Evolutionary conservation across 1,140 invertebrate species (phyloP).

Genomic region (Lepidurus arcticus): DNA sequence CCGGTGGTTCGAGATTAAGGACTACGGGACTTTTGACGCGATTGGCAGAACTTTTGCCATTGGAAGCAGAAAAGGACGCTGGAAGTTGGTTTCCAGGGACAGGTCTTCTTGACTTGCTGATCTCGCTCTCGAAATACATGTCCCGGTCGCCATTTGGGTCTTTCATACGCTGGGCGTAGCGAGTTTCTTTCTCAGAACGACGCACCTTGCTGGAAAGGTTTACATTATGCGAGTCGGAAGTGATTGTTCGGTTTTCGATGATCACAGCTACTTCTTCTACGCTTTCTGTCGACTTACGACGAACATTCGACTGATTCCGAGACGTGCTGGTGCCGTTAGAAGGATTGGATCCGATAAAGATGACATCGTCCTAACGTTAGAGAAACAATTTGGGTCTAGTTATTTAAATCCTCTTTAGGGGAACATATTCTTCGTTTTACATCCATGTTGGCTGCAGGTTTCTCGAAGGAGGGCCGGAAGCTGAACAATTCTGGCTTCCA

Average conservation of each 20-base stretch:
- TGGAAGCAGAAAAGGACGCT: background rate
- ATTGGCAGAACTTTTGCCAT: background rate
- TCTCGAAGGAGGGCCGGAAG: background rate
- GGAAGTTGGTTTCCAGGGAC: background rate
- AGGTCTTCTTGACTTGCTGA: background rate
- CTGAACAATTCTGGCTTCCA: background rate
- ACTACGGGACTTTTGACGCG: background rate
- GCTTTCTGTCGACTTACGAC: background rate
- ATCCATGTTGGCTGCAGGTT: background rate
- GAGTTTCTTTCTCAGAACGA: background rate
- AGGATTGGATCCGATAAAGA: background rate
- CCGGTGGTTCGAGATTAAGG: background rate
- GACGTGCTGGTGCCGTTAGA: background rate
- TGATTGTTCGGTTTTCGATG: background rate
- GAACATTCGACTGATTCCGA: background rate
- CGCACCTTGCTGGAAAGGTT: background rate
- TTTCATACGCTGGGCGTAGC: slow-evolving; percentile 2
- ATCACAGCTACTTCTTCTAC: background rate
- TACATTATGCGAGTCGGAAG: background rate
- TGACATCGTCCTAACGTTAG: background rate
- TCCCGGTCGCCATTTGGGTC: background rate
- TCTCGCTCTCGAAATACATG: background rate
- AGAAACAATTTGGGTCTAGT: background rate
- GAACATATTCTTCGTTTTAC: background rate
- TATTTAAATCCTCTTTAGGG: background rate